Evolutionary conservation across 2,113 vertebrate genomes (phyloP).

Genomic region (Tinamus guttatus): DNA sequence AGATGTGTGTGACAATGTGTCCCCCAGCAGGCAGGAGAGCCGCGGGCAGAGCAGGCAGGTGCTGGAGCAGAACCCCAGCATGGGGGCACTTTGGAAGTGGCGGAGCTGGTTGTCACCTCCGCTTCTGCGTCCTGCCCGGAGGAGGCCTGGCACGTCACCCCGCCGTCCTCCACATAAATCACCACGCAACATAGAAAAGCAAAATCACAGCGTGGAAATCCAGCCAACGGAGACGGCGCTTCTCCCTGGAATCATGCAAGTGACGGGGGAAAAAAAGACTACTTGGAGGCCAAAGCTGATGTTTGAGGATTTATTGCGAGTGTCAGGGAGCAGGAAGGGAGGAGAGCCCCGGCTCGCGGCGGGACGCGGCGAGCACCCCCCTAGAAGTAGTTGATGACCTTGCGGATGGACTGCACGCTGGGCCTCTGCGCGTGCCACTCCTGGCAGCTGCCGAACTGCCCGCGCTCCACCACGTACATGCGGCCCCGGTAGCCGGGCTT

Average conservation of each 20-base stretch:
- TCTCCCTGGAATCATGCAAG: background rate
- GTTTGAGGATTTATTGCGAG: constrained; percentile 78
- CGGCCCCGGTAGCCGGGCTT: constrained; percentile 92
- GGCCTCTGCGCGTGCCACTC: constrained; percentile 89
- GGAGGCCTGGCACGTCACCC: background rate
- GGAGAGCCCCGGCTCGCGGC: background rate
- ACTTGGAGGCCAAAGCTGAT: background rate
- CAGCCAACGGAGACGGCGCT: background rate
- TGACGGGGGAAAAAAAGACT: background rate
- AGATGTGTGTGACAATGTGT: background rate
- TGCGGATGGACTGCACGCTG: constrained; percentile 89
- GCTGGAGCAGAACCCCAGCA: background rate
- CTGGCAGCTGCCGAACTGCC: constrained; percentile 84
- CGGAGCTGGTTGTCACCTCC: background rate
- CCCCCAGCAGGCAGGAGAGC: background rate
- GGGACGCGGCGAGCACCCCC: background rate
- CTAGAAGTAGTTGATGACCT: constrained; percentile 92
- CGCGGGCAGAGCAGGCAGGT: background rate
- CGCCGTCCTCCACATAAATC: background rate
- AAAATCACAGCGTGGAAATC: background rate
- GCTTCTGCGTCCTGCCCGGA: background rate
- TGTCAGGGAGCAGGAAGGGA: constrained; percentile 12
- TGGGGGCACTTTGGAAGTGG: accelerated
- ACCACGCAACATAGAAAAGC: background rate
- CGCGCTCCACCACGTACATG: constrained; percentile 92